Evolutionary conservation across 2,888 invertebrate genomes (phyloP).

Genomic region (Eupithecia vulgata): DNA sequence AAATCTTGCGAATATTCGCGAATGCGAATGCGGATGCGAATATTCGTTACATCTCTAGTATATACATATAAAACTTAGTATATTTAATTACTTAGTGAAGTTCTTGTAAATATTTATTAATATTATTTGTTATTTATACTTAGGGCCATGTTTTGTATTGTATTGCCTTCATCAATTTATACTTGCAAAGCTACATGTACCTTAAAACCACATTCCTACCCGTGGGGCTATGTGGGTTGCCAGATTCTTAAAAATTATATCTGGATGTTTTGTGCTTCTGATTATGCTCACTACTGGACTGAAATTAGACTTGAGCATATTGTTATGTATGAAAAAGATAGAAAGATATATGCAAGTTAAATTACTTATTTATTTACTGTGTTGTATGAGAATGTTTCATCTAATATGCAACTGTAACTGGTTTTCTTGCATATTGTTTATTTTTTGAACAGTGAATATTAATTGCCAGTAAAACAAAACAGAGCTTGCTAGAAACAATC

Average conservation of each 20-base stretch:
- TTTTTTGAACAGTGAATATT: neutral
- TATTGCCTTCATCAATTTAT: neutral
- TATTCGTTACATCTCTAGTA: no score
- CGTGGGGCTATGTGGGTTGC: conserved; percentile 45
- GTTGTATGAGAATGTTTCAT: neutral
- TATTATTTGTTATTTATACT: conserved; percentile 13
- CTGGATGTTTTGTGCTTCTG: conserved; percentile 1
- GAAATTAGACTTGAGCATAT: conserved; percentile 17
- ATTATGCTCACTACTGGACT: conserved; percentile 17
- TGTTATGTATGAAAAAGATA: conserved; percentile 5
- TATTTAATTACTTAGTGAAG: neutral
- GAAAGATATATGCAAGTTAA: conserved; percentile 1
- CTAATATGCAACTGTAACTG: neutral
- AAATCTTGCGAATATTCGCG: no score
- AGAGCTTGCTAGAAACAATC: neutral
- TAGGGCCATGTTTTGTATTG: neutral
- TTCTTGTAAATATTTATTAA: conserved; percentile 21
- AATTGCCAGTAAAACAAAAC: conserved; percentile 1
- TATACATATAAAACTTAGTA: neutral
- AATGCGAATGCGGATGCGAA: no score
- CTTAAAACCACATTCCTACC: conserved; percentile 65
- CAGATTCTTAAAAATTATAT: neutral
- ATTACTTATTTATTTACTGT: neutral
- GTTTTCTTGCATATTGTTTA: neutral
- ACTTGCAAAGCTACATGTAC: conserved; percentile 54